Evolutionary conservation across 1,140 invertebrate species (phyloP).

Genomic region (Fopius arisanus): DNA sequence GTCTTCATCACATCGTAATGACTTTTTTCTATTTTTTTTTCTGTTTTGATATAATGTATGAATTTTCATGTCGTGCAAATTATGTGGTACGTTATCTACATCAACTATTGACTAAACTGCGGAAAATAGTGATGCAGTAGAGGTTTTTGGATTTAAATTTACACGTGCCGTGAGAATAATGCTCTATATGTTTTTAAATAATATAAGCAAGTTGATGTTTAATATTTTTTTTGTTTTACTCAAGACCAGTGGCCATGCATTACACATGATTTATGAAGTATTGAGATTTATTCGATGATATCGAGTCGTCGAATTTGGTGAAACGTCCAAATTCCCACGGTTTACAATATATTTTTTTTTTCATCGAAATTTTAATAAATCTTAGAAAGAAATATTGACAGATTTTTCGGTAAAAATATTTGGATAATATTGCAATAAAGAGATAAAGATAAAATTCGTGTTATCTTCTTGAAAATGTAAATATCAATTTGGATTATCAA

Average conservation of each 20-base stretch:
- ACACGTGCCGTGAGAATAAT: constrained; percentile 30
- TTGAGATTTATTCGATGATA: not conserved
- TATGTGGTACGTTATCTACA: not conserved
- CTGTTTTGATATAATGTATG: too few relatives aligned
- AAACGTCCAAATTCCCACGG: not conserved
- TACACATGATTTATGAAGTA: not conserved
- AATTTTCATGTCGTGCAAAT: not conserved
- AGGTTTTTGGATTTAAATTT: constrained; percentile 12
- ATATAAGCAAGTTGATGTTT: constrained; percentile 30
- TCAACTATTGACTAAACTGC: constrained; percentile 3
- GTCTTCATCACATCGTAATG: not conserved
- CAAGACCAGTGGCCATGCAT: constrained; percentile 25
- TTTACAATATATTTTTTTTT: too few relatives aligned
- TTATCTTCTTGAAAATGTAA: too few relatives aligned
- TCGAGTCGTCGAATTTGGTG: too few relatives aligned
- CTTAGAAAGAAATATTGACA: too few relatives aligned
- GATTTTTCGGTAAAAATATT: too few relatives aligned
- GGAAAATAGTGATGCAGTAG: constrained; percentile 8
- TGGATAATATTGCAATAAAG: too few relatives aligned
- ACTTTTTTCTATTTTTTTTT: not conserved
- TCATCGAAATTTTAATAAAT: too few relatives aligned
- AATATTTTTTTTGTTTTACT: not conserved
- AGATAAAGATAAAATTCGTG: too few relatives aligned
- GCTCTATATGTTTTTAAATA: constrained; percentile 36
- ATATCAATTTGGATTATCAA: too few relatives aligned